Conservation (phyloP, 1,140 invertebrate genomes). For the Zaprionus kolodkinae region DNA sequence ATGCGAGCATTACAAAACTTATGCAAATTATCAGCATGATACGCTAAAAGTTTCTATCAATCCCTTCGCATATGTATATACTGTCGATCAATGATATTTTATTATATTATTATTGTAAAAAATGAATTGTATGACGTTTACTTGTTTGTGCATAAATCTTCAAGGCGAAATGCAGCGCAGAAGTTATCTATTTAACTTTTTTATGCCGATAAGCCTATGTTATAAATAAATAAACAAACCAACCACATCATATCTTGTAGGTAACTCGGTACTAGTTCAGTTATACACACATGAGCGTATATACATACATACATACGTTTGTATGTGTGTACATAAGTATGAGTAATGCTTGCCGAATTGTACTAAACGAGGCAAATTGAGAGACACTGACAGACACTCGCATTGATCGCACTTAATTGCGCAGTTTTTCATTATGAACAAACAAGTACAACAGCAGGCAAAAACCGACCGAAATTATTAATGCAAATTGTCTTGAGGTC, state of each 20-base stretch:
- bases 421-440: slow-evolving; percentile 40
- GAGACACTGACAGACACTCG: slow-evolving; percentile 29
- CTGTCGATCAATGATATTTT: not conserved
- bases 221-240: slow-evolving; percentile 50
- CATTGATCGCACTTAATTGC: slow-evolving; percentile 48
- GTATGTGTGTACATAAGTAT: slow-evolving; percentile 10
- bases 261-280: slow-evolving; percentile 4
- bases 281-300: not conserved
- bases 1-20: not conserved
- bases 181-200: slow-evolving; percentile 19
- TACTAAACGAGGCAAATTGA: slow-evolving; percentile 40
- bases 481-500: slow-evolving; percentile 47
- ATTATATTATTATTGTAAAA: not conserved
- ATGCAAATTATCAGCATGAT: not conserved
- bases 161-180: slow-evolving; percentile 9
- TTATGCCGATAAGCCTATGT: slow-evolving; percentile 26
- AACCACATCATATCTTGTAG: slow-evolving; percentile 36
- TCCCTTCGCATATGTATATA: not conserved
- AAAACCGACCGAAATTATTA: slow-evolving; percentile 40
- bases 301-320: not conserved
- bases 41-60: not conserved
- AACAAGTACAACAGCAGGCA: slow-evolving; percentile 8
- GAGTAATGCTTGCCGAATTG: slow-evolving; percentile 39
- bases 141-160: slow-evolving; percentile 10
- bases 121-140: not conserved